A percentile compares a stretch with the other conserved stretches of the same genome.
These are phyloP conservation scores for Hetaerina titia DNA, from an alignment of 2,888 invertebrate genomes.

Conservation along the genomic window DNA sequence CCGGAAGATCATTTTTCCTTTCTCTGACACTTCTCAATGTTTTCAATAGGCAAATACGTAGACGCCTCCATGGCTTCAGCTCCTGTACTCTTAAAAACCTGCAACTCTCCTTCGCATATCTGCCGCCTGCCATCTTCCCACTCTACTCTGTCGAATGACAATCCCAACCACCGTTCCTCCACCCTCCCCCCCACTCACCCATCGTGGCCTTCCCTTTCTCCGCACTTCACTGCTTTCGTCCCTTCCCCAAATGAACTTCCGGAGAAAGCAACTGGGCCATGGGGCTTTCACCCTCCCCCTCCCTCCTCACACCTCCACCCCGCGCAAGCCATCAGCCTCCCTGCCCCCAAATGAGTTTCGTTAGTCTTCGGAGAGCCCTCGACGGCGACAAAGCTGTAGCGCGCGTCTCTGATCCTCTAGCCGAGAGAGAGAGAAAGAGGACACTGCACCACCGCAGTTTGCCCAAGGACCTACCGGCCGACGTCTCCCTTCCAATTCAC, in stretches of 20 bases:
- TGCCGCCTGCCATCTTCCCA: slow-evolving; percentile 20
- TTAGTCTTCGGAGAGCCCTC: slow-evolving; percentile 55
- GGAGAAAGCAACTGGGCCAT: slow-evolving; percentile 59
- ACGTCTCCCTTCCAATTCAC: not conserved
- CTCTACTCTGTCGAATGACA: slow-evolving; percentile 14
- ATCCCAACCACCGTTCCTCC: not conserved
- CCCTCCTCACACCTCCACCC: not conserved
- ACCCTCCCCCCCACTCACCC: not conserved
- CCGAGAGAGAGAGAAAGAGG: not conserved
- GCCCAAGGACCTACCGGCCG: not conserved
- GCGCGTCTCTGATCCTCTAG: not conserved
- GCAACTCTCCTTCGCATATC: not conserved
- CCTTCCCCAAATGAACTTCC: slow-evolving; percentile 36
- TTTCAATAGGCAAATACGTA: not conserved
- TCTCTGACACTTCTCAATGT: not conserved
- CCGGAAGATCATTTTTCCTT: not conserved
- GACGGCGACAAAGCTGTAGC: slow-evolving; percentile 28
- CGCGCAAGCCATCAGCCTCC: not conserved
- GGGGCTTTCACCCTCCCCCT: not conserved
- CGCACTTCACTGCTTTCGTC: not conserved
- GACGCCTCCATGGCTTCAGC: not conserved
- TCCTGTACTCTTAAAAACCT: not conserved
- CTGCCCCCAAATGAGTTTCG: not conserved
- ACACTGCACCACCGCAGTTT: not conserved
- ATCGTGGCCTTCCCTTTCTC: not conserved